These are phyloP conservation scores for Thereva nobilitata DNA, from an alignment of 2,888 invertebrate genomes.

Conservation along the genomic window DNA sequence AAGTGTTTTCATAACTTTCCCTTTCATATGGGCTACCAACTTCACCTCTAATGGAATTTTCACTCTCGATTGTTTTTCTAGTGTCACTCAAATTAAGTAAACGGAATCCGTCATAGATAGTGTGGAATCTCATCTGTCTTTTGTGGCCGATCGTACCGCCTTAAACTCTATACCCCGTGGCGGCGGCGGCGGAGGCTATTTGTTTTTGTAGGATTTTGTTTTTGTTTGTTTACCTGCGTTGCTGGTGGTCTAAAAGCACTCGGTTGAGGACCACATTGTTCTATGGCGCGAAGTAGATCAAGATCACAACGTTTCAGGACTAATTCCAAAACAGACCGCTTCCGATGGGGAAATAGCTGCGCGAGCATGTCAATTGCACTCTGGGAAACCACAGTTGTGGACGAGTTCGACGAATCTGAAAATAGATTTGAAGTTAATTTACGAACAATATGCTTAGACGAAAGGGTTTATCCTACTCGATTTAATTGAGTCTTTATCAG, in stretches of 20 bases:
- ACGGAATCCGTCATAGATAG: slow-evolving; percentile 3
- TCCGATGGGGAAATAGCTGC: slow-evolving; percentile 87
- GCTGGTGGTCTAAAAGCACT: slow-evolving; percentile 45
- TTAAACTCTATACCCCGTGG: slow-evolving; percentile 14
- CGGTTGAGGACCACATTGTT: slow-evolving; percentile 51
- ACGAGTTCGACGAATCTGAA: slow-evolving; percentile 43
- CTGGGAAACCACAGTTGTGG: slow-evolving; percentile 63
- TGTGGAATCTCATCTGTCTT: not conserved
- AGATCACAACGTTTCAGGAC: slow-evolving; percentile 92
- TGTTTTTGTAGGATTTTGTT: slow-evolving; percentile 27
- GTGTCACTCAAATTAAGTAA: slow-evolving; percentile 38
- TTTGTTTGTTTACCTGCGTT: slow-evolving; percentile 42
- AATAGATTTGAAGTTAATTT: slow-evolving; percentile 24
- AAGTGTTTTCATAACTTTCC: too few species aligned
- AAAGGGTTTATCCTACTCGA: slow-evolving; percentile 32
- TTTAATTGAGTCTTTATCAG: slow-evolving; percentile 39
- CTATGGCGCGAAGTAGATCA: slow-evolving; percentile 71
- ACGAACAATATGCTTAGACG: not conserved
- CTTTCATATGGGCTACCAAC: too few species aligned
- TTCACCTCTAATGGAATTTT: slow-evolving; percentile 37
- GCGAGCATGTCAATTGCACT: slow-evolving; percentile 82
- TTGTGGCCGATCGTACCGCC: slow-evolving; percentile 15
- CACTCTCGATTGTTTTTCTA: slow-evolving; percentile 36
- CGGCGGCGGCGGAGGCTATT: slow-evolving; percentile 13
- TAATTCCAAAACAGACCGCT: slow-evolving; percentile 83